Conservation (phyloP, 23 tunicate genomes). For the Trididemnum clinides region DNA sequence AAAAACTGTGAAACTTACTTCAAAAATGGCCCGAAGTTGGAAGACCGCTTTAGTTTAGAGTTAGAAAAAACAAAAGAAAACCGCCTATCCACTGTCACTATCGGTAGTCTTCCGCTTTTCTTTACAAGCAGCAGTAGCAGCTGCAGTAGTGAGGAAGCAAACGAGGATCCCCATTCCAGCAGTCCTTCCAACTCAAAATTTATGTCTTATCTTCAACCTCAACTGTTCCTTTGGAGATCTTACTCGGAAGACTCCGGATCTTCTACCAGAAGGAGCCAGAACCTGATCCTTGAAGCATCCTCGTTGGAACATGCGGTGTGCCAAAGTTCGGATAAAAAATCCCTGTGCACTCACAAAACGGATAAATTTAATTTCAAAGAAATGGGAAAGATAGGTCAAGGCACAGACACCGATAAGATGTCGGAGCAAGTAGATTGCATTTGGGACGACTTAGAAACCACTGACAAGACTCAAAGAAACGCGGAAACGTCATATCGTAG, state of each 20-base stretch:
- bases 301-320: too few species aligned
- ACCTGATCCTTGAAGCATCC: conserved; percentile 23
- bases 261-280: conserved; percentile 18
- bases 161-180: not conserved
- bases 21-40: not conserved
- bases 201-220: not conserved
- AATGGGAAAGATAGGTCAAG: not conserved
- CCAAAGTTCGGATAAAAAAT: not conserved
- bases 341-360: not conserved
- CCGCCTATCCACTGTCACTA: conserved; percentile 31
- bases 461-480: not conserved
- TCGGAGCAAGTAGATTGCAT: conserved; percentile 25
- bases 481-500: not conserved
- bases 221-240: conserved; percentile 24
- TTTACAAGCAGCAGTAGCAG: conserved; percentile 64
- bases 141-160: not conserved
- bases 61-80: not conserved
- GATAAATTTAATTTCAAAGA: conserved; percentile 8
- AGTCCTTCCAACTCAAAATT: not conserved
- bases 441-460: conserved; percentile 1
- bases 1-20: not conserved
- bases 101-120: conserved; percentile 47
- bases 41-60: not conserved
- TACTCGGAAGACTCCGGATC: conserved; percentile 17
- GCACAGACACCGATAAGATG: not conserved